These are phyloP conservation scores for Babyrousa celebensis DNA, from an alignment of 2,797 vertebrate species.

Conservation along the genomic window DNA sequence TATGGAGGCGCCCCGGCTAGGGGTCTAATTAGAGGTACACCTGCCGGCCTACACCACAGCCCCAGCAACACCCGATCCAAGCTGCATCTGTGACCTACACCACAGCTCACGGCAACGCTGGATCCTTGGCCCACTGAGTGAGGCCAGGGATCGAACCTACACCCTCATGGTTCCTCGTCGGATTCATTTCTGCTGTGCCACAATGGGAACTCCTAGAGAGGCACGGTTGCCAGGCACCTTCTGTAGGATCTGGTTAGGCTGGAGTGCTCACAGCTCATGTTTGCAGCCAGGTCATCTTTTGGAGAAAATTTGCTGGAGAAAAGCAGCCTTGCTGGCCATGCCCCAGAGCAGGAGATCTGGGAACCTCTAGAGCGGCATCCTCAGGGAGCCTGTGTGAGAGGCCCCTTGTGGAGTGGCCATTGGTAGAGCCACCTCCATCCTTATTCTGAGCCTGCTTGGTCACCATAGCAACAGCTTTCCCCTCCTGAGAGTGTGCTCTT, in stretches of 20 bases:
- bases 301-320: neutral
- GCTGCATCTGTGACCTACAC: too few relatives aligned
- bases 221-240: neutral
- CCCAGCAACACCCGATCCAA: too few relatives aligned
- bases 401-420: neutral
- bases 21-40: too few relatives aligned
- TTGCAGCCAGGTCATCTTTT: neutral
- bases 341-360: neutral
- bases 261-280: neutral
- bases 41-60: too few relatives aligned
- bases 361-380: neutral
- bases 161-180: too few relatives aligned
- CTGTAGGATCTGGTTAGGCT: neutral
- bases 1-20: too few relatives aligned
- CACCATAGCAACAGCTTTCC: constrained; percentile 87
- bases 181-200: too few relatives aligned
- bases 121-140: too few relatives aligned
- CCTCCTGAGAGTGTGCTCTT: constrained; percentile 80
- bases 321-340: neutral
- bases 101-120: too few relatives aligned
- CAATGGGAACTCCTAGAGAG: too few relatives aligned
- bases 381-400: neutral
- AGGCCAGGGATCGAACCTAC: too few relatives aligned
- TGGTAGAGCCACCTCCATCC: constrained; percentile 51
- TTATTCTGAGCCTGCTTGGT: constrained; percentile 81